These are phyloP conservation scores for Cephalopachus bancanus DNA, from an alignment of 2,797 vertebrate species.

Conservation along the genomic window DNA sequence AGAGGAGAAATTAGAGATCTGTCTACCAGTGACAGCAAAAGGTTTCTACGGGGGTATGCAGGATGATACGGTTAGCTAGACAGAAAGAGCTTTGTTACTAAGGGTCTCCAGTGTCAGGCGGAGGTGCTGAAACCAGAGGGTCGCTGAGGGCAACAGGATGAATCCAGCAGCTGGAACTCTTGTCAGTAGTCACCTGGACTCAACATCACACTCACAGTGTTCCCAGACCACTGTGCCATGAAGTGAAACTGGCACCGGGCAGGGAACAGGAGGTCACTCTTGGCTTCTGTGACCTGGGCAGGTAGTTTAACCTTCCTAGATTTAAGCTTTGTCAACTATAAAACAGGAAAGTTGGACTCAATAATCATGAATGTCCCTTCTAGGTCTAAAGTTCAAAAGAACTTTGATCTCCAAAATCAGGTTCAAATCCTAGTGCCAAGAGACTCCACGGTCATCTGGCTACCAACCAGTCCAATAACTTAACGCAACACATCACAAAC, in stretches of 20 bases:
- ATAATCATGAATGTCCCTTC: not conserved
- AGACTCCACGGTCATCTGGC: not conserved
- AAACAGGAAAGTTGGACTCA: not conserved
- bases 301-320: not conserved
- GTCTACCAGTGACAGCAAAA: not conserved
- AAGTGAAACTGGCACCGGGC: not conserved
- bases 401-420: not conserved
- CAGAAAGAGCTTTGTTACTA: not conserved
- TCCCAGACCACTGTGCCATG: not conserved
- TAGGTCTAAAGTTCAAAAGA: not conserved
- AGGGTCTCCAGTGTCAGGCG: not conserved
- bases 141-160: not conserved
- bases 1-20: not conserved
- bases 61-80: not conserved
- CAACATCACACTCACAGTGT: rapidly evolving
- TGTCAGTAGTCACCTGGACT: not conserved
- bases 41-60: not conserved
- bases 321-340: not conserved
- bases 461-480: not conserved
- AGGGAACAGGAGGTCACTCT: too few species aligned
- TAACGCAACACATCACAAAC: rapidly evolving
- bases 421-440: not conserved
- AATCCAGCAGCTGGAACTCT: not conserved
- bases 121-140: not conserved
- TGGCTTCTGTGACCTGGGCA: rapidly evolving